Evolutionary conservation across 2,113 vertebrate genomes (phyloP).

Genomic region (Arenaria interpres): DNA sequence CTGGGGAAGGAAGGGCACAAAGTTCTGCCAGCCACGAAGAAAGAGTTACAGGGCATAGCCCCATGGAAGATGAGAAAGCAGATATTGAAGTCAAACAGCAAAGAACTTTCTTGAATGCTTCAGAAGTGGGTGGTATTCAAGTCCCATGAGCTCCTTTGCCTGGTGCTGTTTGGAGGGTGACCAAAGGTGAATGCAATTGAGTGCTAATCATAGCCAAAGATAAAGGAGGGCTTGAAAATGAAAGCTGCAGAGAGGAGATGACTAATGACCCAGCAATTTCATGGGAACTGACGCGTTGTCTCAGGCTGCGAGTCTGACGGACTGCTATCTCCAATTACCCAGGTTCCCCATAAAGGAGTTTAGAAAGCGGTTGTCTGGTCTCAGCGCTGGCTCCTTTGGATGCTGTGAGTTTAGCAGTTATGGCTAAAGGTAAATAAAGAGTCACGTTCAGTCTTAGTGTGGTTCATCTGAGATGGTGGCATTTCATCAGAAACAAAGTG

Average conservation of each 20-base stretch:
- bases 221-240: constrained; percentile 56
- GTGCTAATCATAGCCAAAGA: constrained; percentile 30
- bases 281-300: background rate
- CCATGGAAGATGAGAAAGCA: constrained; percentile 39
- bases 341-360: background rate
- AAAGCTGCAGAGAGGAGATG: constrained; percentile 35
- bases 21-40: constrained; percentile 29
- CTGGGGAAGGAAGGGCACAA: constrained; percentile 21
- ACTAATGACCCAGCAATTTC: constrained; percentile 25
- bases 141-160: constrained; percentile 1
- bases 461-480: background rate
- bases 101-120: constrained; percentile 31
- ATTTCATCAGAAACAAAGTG: background rate
- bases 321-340: background rate
- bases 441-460: background rate
- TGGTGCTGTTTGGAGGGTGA: constrained; percentile 40
- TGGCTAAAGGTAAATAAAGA: background rate
- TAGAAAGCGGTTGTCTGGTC: background rate
- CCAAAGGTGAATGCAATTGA: constrained; percentile 40
- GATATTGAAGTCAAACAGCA: constrained; percentile 30
- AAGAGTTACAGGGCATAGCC: constrained; percentile 25
- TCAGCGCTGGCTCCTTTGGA: background rate
- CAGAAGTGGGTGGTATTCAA: constrained; percentile 46
- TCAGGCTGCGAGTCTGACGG: background rate
- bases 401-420: background rate